These are phyloP conservation scores for Corythaeola cristata DNA, from an alignment of 2,113 vertebrate species.

Conservation along the genomic window DNA sequence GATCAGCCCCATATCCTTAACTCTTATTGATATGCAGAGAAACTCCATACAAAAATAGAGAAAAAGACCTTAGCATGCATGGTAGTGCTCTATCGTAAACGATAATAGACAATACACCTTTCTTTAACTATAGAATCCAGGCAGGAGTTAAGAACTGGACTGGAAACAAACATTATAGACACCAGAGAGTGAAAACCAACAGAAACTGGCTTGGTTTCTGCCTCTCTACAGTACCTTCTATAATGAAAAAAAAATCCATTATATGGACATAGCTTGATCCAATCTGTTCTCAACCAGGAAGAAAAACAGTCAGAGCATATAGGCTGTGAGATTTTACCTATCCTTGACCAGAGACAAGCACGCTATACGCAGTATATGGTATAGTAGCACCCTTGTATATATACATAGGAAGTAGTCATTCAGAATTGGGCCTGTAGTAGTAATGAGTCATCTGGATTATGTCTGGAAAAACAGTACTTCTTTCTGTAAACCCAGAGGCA, in stretches of 20 bases:
- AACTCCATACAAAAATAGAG: neutral
- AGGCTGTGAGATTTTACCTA: neutral
- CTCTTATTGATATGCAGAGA: neutral
- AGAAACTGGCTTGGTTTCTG: neutral
- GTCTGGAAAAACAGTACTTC: accelerated
- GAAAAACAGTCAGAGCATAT: neutral
- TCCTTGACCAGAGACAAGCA: neutral
- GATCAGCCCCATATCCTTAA: neutral
- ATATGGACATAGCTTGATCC: neutral
- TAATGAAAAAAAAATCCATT: neutral
- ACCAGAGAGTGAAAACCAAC: neutral
- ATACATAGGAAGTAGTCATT: neutral
- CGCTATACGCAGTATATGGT: neutral
- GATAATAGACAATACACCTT: neutral
- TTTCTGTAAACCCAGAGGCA: neutral
- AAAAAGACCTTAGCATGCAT: neutral
- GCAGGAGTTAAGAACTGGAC: neutral
- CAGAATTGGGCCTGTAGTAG: neutral
- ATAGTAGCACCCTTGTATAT: neutral
- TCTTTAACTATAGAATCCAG: neutral
- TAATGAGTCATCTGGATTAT: neutral
- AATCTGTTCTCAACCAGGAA: neutral
- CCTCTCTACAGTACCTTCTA: neutral
- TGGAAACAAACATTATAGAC: neutral
- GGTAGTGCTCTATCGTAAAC: neutral